Evolutionary conservation across 2,797 vertebrate genomes (phyloP).

Genomic region (Pseudochirops corinnae): DNA sequence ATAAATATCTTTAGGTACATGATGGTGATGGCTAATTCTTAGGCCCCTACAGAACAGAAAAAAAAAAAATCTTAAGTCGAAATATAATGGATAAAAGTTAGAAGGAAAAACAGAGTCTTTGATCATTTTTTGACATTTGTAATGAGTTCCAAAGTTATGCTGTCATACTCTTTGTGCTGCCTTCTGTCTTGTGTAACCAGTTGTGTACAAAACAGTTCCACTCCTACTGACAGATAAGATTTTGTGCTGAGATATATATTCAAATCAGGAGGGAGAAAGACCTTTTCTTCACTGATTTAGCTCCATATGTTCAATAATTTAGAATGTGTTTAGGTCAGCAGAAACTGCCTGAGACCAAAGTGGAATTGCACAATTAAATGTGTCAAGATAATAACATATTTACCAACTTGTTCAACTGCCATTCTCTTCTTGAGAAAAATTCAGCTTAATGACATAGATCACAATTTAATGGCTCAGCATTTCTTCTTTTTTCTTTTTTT

Average conservation of each 20-base stretch:
- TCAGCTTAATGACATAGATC: not conserved
- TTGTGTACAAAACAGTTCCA: not conserved
- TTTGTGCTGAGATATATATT: slow-evolving; percentile 4
- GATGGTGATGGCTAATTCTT: not conserved
- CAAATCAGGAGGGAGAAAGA: not conserved
- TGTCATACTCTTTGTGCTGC: not conserved
- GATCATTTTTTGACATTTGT: not conserved
- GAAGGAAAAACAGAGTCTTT: not conserved
- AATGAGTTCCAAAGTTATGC: not conserved
- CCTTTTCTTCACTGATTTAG: slow-evolving; percentile 15
- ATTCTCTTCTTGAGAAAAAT: not conserved
- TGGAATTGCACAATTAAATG: not conserved
- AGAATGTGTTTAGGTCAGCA: not conserved
- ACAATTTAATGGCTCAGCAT: not conserved
- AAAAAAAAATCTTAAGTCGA: not conserved
- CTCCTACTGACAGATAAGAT: not conserved
- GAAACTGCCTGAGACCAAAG: not conserved
- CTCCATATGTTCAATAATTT: not conserved
- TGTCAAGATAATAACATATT: not conserved
- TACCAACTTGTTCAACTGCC: not conserved
- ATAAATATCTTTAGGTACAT: not conserved
- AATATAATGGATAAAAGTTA: not conserved
- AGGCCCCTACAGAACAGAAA: not conserved
- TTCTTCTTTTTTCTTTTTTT: not conserved
- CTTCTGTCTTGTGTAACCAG: not conserved